Evolutionary conservation across 1,140 invertebrate genomes (phyloP), one percentile per base, ranked within the genome.

Genomic region (Hirudo medicinalis): DNA sequence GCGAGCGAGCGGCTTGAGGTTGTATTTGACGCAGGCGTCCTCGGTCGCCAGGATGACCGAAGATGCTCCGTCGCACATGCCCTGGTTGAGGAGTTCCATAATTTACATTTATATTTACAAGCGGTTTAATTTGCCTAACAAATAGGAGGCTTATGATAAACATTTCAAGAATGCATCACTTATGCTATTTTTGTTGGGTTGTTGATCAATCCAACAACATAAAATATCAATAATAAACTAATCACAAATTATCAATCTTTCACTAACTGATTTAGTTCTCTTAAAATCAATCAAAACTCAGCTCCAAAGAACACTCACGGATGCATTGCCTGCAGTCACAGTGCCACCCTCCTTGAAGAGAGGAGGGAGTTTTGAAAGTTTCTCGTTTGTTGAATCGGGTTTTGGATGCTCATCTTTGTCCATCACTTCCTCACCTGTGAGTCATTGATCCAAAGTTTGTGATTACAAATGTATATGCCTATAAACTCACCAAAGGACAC

Each of bases 321-420:
- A 97, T 72, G 96, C 92, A 77, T 90, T 89, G 67, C 92, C 96
- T 73, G 96, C 95, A 66, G 92, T 97, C 5, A 98, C 94, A 11
- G 91, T 86, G 11, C 96, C 96, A 75, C 92, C 88, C 82, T 98
- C 95, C 81, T 98, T 94, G 83, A 99, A 99, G 17, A 98, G 87
- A 2, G 94, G 85, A 0, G 89, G 86, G 29, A 99, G 82, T 83
- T 87, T 87, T 75, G 86, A 85, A 2, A 99, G 83, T 29, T 84
- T 85, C 81, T 97, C 94, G 13, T 90, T 73, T 9, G 90, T 94
- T 20, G 92, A 90, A 79, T 91, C 85, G 55, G 90, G 90, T 72
- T 91, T 87, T 9, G 96, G 94, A 85, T 99, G 95, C 82, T 99
- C 96, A 83, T 99, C 96, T 0, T 88, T 81, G 57, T 88, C 87